A percentile compares a stretch with the other conserved stretches of the same genome.
Evolutionary conservation across 2,888 invertebrate genomes (phyloP).

Genomic region (Pachydiplax longipennis): DNA sequence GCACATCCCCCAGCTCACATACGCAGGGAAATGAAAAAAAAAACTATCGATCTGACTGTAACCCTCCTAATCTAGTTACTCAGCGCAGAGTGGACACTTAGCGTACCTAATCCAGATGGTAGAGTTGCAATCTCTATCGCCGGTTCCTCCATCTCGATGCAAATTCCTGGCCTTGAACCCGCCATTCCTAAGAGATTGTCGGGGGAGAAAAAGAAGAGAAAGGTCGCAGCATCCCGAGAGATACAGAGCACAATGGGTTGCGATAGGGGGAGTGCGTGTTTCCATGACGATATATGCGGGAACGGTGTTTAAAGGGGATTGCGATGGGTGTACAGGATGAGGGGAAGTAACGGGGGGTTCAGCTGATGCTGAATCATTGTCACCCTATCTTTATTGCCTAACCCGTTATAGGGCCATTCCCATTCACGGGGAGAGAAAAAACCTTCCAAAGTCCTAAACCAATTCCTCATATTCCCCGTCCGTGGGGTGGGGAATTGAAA

Average conservation of each 20-base stretch:
- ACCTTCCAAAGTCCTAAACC: not conserved
- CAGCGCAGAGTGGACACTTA: not conserved
- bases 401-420: not conserved
- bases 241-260: not conserved
- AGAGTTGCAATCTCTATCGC: not conserved
- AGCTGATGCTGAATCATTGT: conserved; percentile 32
- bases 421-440: not conserved
- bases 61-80: not conserved
- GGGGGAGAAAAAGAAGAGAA: not conserved
- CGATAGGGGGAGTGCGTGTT: not conserved
- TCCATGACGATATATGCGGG: not conserved
- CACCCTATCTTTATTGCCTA: conserved; percentile 36
- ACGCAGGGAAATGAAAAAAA: not conserved
- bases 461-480: not conserved
- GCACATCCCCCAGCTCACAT: not conserved
- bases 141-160: conserved; percentile 14
- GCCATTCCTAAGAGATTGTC: not conserved
- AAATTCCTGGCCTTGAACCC: conserved; percentile 8
- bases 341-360: not conserved
- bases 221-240: not conserved
- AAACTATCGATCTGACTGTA: not conserved
- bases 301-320: not conserved
- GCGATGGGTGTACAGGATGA: not conserved
- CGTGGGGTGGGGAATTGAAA: not conserved
- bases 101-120: conserved; percentile 2